Evolutionary conservation across 2,888 invertebrate genomes (phyloP), one percentile per base, ranked within the genome.

Genomic region (Orthonychiurus folsomi): DNA sequence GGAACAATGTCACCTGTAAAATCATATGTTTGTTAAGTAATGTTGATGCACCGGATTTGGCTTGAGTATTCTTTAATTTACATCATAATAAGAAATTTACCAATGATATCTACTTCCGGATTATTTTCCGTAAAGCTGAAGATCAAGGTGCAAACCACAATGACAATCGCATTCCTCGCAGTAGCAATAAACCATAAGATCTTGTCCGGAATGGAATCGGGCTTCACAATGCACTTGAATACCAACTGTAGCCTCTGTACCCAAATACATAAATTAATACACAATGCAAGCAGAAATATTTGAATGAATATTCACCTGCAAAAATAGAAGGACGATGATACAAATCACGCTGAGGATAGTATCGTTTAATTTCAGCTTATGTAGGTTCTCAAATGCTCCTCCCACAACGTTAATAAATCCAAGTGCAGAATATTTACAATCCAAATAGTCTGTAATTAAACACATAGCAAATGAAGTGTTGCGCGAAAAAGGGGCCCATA

Each of bases 381-480:
- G 80, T 63, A 90, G 82, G 74, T 87, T 84, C 37, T 79, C 75
- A 74, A 85, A 83, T 56, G 92, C 83, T 65, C 86, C 85, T 60
- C 80, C 82, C 86, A 89, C 87, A 75, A 88, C 86, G 73, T 87
- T 84, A 60, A 90, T 75, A 75, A 92, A 89, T 0, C 90, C 90
- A 48, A 83, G 81, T 23, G 89, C 89, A 50, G 80, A 81, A 18
- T 86, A 86, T 21, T 78, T 73, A 72, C 90, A 86, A 1, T 88
- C 89, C 59, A 91, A 81, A 59, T 91, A 80, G 75, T 89, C n/a
- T n/a, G n/a, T n/a, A n/a, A n/a, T n/a, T n/a, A n/a, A n/a, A n/a
- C n/a, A n/a, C n/a, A n/a, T n/a, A n/a, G n/a, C n/a, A n/a, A n/a
- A n/a, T n/a, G n/a, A n/a, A n/a, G n/a, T n/a, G n/a, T n/a, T n/a